Conservation (phyloP, 2,888 invertebrate species). For the Galerucella nymphaeae region DNA sequence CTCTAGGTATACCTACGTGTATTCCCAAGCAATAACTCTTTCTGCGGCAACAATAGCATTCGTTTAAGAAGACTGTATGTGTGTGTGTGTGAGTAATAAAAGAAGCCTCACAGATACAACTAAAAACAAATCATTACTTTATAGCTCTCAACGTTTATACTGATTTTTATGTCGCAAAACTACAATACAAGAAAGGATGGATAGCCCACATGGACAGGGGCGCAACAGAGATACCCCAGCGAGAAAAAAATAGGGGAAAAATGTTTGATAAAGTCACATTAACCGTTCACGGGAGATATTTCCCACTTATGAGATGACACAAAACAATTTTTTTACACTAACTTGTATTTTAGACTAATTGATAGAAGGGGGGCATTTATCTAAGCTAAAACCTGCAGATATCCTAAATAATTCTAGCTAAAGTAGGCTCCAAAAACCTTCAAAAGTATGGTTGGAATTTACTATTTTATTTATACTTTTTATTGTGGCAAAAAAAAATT, state of each 20-base stretch:
- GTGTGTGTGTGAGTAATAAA: slow-evolving; percentile 12
- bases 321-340: no score
- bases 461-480: no score
- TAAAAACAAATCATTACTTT: slow-evolving; percentile 30
- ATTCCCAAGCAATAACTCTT: slow-evolving; percentile 8
- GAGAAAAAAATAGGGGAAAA: no score
- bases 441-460: no score
- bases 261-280: no score
- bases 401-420: no score
- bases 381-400: no score
- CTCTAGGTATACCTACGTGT: slow-evolving; percentile 2
- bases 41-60: slow-evolving; percentile 8
- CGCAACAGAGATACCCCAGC: neutral
- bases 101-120: slow-evolving; percentile 21
- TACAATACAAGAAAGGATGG: slow-evolving; percentile 14
- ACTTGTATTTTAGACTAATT: no score
- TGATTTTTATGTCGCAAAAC: slow-evolving; percentile 23
- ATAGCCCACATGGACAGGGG: slow-evolving; percentile 16
- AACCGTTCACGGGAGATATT: no score
- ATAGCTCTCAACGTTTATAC: slow-evolving; percentile 22
- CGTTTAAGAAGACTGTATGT: slow-evolving; percentile 11
- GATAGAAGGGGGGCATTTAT: no score
- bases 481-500: neutral
- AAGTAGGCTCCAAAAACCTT: no score
- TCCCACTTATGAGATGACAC: no score